Evolutionary conservation across 2,888 invertebrate genomes (phyloP).

Genomic region (Tigriopus californicus): DNA sequence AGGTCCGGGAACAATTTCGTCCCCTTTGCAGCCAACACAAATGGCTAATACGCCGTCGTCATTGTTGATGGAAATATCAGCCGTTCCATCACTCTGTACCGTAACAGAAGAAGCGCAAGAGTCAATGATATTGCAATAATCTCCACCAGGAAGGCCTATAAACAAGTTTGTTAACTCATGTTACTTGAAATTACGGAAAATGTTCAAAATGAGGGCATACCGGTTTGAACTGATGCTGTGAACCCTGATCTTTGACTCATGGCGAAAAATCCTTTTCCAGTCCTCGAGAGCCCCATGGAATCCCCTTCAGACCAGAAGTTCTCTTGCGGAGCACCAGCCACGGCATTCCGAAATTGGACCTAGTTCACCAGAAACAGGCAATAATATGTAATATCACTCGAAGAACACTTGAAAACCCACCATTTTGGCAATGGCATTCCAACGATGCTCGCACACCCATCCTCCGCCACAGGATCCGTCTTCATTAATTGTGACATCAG

Average conservation of each 20-base stretch:
- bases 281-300: conserved; percentile 25
- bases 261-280: conserved; percentile 20
- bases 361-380: not conserved
- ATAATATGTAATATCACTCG: not conserved
- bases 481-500: too few relatives aligned
- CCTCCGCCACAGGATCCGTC: conserved; percentile 24
- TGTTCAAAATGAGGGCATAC: not conserved
- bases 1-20: too few relatives aligned
- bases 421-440: conserved; percentile 22
- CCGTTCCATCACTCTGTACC: not conserved
- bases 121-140: conserved; percentile 69
- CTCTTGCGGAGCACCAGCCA: conserved; percentile 21
- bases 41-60: not conserved
- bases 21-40: not conserved
- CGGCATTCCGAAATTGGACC: conserved; percentile 23
- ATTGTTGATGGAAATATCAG: not conserved
- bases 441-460: conserved; percentile 27
- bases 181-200: too few relatives aligned
- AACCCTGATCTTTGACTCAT: conserved; percentile 15
- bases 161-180: too few relatives aligned
- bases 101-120: conserved; percentile 32
- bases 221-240: too few relatives aligned
- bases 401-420: not conserved
- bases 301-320: conserved; percentile 25
- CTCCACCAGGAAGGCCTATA: conserved; percentile 51